Percentiles rank a stretch among this genome's conserved stretches.
Evolutionary conservation across 2,797 vertebrate species (phyloP).

Genomic region (Leontocebus nigricollis): DNA sequence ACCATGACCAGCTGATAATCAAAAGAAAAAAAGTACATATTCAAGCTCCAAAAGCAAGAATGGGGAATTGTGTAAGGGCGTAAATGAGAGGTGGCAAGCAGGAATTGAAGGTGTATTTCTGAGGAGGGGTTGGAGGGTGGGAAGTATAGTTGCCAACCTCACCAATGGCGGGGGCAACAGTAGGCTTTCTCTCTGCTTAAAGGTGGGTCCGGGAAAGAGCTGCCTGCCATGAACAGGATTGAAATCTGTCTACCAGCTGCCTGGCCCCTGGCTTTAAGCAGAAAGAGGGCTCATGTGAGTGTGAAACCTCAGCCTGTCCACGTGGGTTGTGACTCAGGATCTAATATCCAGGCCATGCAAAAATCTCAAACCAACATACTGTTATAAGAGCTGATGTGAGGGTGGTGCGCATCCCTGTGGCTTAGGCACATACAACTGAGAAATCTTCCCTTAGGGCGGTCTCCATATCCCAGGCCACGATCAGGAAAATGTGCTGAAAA

Average conservation of each 20-base stretch:
- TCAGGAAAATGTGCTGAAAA: conserved; percentile 24
- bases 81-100: not conserved
- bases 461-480: not conserved
- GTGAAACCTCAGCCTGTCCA: not conserved
- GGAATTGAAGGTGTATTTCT: not conserved
- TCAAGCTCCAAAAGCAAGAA: conserved; percentile 35
- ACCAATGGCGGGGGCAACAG: not conserved
- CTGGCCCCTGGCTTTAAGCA: not conserved
- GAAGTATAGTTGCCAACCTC: not conserved
- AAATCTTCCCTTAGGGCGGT: not conserved
- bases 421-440: not conserved
- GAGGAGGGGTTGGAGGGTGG: not conserved
- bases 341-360: not conserved
- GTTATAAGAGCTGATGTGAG: not conserved
- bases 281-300: not conserved
- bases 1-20: not conserved
- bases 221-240: not conserved
- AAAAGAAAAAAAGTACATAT: not conserved
- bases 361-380: conserved; percentile 20
- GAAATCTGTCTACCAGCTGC: not conserved
- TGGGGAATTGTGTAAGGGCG: not conserved
- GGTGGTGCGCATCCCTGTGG: not conserved
- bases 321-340: not conserved
- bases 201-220: not conserved
- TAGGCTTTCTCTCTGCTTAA: not conserved